Base-by-base conservation (phyloP, 1,140 invertebrate genomes). In the Chrysopa pallens region DNA sequence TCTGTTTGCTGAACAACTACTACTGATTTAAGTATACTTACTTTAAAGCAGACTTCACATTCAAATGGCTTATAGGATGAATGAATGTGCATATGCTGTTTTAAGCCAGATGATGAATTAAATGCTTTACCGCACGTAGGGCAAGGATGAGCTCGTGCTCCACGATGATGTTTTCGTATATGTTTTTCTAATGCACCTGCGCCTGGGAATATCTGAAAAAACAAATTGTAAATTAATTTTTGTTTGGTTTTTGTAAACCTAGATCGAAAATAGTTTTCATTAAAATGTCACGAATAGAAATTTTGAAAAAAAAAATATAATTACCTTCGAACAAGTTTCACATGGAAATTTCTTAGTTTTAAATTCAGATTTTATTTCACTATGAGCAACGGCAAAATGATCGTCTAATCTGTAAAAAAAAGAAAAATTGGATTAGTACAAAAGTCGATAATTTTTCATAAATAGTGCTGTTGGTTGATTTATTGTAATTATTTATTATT, bases 31-130 rank as follows among this genome's bases (percentile, higher is more conserved):
- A 23, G 5, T 23, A 23, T 23, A 23, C 17, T 59, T 49, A 76
- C 74, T 67, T 87, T 87, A 52, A 76, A 78, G 63, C 83, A 87
- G 39, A 91, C 87, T 60, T 92, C 86, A 62, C 89, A 95, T 67
- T 86, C 83, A 63, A 98, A 98, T 3, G 95, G 96, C 63, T 99
- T 99, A 38, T 96, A 81, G 53, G 85, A 93, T 52, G 88, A 94
- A 69, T 99, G 96, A 47, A 99, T 99, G 66, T 98, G 95, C 17
- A 90, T 93, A 68, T 99, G 96, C 62, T 99, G 96, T 63, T 98
- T 99, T 29, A 99, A 70, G 7, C 96, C 96, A 37, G 89, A 94
- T 39, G 85, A 90, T 15, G 92, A 95, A 8, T 85, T 90, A 63
- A 98, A 98, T 37, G 93, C 95, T 68, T 98, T 98, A 42, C 93